Base-by-base conservation (phyloP, 64 coral and sea anemone species). In the Montipora cactus region DNA sequence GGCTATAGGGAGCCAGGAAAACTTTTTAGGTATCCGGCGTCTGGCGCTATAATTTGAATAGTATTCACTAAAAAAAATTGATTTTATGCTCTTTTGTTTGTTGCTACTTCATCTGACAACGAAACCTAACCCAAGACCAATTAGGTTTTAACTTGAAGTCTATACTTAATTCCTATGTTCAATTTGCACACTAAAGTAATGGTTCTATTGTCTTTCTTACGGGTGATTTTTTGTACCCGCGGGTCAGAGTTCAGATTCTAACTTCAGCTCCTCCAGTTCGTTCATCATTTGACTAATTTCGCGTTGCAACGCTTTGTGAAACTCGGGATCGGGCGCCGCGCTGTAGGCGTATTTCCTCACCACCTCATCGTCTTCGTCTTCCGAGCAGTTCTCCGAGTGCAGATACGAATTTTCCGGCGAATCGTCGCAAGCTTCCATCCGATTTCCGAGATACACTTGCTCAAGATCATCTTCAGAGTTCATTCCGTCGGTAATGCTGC, bases 331-430 rank as follows among this genome's bases (percentile, higher is more conserved):
- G 1, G 85, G 83, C n/a, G 76, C n/a, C 7, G 82, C 71, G 9
- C 18, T 59, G 19, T 69, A 23, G 1, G 49, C 83, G 37, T 16
- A 66, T 73, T 67, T 81, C 47, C 48, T 59, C 1, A 44, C 66
- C 2, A 92, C 93, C 3, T 90, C 93, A 4, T 78, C 88, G 5
- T 95, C 93, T 19, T 83, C 93, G 59, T 94, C 92, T 92, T 98
- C 96, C 5, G 92, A 94, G 71, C 88, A 93, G 79, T 95, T 94
- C 76, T 98, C 96, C 19, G 96, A 98, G 68, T 98, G 96, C 7
- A 98, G 83, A 21, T 98, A 98, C 3, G 96, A 90, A 75, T 98
- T 98, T 47, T 98, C 96, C 9, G 96, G 96, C 23, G 96, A 98
- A 74, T 98, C 96, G 18, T 90, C 96, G 67, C 96, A 98, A 8